Percentiles rank a stretch among this genome's conserved stretches.
Evolutionary conservation across 2,113 vertebrate species (phyloP).

Genomic region (Corydoras sp.): DNA sequence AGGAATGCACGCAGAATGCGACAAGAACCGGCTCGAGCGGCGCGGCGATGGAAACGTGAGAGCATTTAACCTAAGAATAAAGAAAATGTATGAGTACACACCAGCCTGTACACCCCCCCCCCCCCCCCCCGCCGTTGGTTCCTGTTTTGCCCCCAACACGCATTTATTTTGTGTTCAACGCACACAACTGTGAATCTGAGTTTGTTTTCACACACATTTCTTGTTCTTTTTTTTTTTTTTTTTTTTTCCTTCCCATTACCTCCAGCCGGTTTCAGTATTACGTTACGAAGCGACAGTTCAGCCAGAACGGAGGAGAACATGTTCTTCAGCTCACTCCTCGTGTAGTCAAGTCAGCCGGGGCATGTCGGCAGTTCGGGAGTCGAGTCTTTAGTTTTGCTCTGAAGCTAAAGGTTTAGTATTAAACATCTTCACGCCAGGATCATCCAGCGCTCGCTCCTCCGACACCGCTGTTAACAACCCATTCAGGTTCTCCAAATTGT

Average conservation of each 20-base stretch:
- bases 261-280: too few species aligned
- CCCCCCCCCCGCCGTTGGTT: background rate
- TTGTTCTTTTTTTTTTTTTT: constrained; percentile 61
- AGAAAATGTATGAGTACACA: background rate
- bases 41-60: constrained; percentile 27
- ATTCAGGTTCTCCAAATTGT: too few species aligned
- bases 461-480: too few species aligned
- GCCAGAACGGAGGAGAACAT: too few species aligned
- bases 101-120: constrained; percentile 44
- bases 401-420: too few species aligned
- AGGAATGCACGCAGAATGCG: constrained; percentile 19
- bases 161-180: constrained; percentile 44
- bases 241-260: constrained; percentile 28
- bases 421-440: too few species aligned
- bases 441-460: too few species aligned
- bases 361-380: too few species aligned
- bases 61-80: constrained; percentile 2
- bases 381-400: too few species aligned
- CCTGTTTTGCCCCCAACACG: background rate
- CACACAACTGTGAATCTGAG: constrained; percentile 85
- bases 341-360: too few species aligned
- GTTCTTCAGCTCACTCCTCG: too few species aligned
- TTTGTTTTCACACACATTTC: constrained; percentile 19
- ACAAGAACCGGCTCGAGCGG: background rate
- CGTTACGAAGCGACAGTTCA: too few species aligned